These are phyloP conservation scores for Glyptemys insculpta DNA, from an alignment of 2,797 vertebrate genomes.

Conservation along the genomic window DNA sequence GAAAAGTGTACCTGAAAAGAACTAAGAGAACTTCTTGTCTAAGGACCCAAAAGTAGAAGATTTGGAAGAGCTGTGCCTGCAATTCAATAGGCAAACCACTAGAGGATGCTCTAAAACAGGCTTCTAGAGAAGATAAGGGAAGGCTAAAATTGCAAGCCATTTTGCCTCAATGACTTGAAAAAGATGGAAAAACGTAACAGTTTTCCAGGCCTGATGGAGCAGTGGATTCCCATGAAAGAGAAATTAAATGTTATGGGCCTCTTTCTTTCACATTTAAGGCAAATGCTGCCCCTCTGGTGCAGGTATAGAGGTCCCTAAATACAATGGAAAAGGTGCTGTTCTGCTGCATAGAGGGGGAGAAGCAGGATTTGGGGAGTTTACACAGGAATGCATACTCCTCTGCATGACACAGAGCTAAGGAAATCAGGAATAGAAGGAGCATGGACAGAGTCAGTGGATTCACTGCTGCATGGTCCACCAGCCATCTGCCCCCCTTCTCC, in stretches of 20 bases:
- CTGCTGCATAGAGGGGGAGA: not conserved
- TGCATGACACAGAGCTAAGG: not conserved
- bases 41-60: not conserved
- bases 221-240: slow-evolving; percentile 75
- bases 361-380: slow-evolving; percentile 3
- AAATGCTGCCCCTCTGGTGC: not conserved
- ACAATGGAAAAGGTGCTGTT: not conserved
- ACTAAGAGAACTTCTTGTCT: not conserved
- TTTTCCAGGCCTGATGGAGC: slow-evolving; percentile 68
- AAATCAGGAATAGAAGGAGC: rapidly evolving
- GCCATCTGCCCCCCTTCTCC: not conserved
- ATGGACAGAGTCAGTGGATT: not conserved
- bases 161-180: slow-evolving; percentile 4
- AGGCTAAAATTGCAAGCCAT: not conserved
- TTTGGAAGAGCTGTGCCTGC: not conserved
- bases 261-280: not conserved
- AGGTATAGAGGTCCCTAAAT: not conserved
- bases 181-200: not conserved
- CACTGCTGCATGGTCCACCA: not conserved
- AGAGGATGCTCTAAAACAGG: not conserved
- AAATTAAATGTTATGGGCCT: slow-evolving; percentile 46
- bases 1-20: slow-evolving; percentile 3
- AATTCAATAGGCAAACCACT: not conserved
- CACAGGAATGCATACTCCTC: not conserved
- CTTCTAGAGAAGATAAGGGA: not conserved